Percentiles rank a stretch among this genome's conserved stretches.
These are phyloP conservation scores for Zosterops pallidus DNA, from an alignment of 2,113 vertebrate genomes.

Conservation along the genomic window DNA sequence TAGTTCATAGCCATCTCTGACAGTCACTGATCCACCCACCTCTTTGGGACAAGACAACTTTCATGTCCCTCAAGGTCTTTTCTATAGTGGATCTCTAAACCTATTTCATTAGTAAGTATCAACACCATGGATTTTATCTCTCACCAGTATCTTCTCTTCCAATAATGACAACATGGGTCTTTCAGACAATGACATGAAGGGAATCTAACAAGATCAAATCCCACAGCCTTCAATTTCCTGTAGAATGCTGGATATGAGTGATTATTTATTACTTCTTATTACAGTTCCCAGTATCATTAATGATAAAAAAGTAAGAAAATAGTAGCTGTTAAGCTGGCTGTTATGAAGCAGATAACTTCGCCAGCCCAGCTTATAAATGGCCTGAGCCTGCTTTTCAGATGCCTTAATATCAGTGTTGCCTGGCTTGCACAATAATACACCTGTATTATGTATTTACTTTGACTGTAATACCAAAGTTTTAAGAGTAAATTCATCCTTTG, in stretches of 20 bases:
- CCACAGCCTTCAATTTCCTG: neutral
- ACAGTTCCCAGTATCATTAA: neutral
- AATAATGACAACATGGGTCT: neutral
- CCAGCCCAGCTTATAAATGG: conserved; percentile 49
- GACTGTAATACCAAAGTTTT: conserved; percentile 44
- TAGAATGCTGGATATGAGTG: neutral
- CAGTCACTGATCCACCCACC: neutral
- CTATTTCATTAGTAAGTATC: neutral
- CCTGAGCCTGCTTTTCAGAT: conserved; percentile 60
- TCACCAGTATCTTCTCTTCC: neutral
- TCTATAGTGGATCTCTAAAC: neutral
- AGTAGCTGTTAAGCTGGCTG: neutral
- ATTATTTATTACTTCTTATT: neutral
- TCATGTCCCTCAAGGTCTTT: neutral
- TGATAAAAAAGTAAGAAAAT: conserved; percentile 17
- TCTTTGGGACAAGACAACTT: neutral
- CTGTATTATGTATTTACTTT: conserved; percentile 50
- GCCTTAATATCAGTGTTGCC: conserved; percentile 61
- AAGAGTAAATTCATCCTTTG: neutral
- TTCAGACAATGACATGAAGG: neutral
- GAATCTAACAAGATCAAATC: neutral
- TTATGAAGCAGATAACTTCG: conserved; percentile 65
- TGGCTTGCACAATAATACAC: conserved; percentile 40
- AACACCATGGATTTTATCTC: neutral
- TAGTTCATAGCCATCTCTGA: neutral